A percentile compares a stretch with the other conserved stretches of the same genome.
These are phyloP conservation scores for Rhea pennata DNA, from an alignment of 2,113 vertebrate species.

Conservation along the genomic window DNA sequence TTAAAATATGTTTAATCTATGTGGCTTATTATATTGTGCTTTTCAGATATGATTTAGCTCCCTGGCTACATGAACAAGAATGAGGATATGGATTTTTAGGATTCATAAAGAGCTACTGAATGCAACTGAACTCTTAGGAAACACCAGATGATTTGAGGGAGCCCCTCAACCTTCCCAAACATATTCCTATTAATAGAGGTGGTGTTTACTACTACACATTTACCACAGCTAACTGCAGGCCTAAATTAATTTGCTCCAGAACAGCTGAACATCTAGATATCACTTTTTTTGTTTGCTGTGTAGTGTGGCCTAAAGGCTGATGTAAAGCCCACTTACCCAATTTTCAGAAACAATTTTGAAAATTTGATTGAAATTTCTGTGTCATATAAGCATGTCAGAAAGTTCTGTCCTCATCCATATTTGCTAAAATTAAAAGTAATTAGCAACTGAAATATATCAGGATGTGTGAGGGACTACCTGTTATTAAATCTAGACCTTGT, in stretches of 20 bases:
- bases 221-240: background rate
- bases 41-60: background rate
- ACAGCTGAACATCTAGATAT: rapidly evolving
- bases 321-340: background rate
- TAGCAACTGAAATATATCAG: background rate
- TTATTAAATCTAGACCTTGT: background rate
- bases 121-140: background rate
- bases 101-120: background rate
- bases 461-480: background rate
- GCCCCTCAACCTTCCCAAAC: background rate
- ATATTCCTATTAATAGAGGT: background rate
- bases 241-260: background rate
- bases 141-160: background rate
- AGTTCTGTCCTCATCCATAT: background rate
- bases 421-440: background rate
- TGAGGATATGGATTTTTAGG: background rate
- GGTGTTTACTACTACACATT: background rate
- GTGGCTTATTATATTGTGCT: background rate
- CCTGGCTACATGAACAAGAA: background rate
- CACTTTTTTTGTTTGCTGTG: background rate
- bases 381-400: background rate
- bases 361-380: background rate
- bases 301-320: background rate
- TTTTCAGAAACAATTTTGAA: background rate
- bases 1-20: background rate